Percentiles rank a stretch among this genome's conserved stretches.
These are phyloP conservation scores for Pelagia noctiluca DNA, from an alignment of 30 jellyfish, hydroid and myxozoan genomes.

Conservation along the genomic window DNA sequence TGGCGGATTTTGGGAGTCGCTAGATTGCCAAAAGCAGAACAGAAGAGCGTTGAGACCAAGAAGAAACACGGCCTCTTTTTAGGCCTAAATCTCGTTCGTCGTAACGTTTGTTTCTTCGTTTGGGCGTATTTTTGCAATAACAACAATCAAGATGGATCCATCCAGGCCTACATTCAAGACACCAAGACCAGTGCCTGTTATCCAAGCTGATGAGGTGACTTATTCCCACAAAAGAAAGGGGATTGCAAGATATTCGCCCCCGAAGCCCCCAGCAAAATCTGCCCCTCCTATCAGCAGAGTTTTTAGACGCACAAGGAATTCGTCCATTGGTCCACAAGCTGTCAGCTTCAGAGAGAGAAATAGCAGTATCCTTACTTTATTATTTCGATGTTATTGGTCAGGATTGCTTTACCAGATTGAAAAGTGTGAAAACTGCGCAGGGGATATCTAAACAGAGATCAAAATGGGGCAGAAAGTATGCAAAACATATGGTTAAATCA, in stretches of 20 bases:
- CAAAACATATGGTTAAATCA: no score
- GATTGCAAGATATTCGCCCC: slow-evolving; percentile 70
- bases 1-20: no score
- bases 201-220: slow-evolving; percentile 47
- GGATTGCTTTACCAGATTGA: no score
- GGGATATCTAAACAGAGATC: no score
- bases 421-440: no score
- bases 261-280: slow-evolving; percentile 97
- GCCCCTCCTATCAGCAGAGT: slow-evolving; percentile 98
- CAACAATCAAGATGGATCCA: slow-evolving; percentile 17
- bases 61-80: no score
- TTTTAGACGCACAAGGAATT: slow-evolving; percentile 68
- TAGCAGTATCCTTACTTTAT: slow-evolving; percentile 59
- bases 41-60: no score
- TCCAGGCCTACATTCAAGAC: slow-evolving; percentile 64
- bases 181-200: slow-evolving; percentile 92
- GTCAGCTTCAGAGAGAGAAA: slow-evolving; percentile 84
- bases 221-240: slow-evolving; percentile 85
- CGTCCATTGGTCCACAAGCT: slow-evolving; percentile 80
- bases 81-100: no score
- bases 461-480: no score
- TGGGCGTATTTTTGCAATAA: no score
- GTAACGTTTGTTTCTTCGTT: no score
- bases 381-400: background rate
- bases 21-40: no score